Base-by-base conservation (phyloP, 2,888 invertebrate genomes). In the Ophraella communa region DNA sequence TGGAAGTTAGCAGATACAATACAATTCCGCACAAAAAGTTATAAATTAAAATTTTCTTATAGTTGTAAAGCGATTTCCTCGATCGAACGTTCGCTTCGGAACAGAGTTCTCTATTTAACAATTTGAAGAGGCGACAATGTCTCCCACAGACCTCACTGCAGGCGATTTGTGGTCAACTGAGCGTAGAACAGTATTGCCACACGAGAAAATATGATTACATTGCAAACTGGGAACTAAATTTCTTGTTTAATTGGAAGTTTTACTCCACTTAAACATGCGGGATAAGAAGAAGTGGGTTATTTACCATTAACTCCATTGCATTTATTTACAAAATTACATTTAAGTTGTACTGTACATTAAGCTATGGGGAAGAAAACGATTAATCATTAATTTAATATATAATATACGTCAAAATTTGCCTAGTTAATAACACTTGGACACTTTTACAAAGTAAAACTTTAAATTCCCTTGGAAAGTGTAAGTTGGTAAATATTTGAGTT, bases 101-200 rank as follows among this genome's bases (percentile, higher is more conserved):
- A 53, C 60, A 11, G 42, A 52, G 44, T 59, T 59, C 60, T 53
- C 60, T 21, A 60, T 60, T 60, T 60, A 60, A 60, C 60, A 60
- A 60, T 60, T 60, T 42, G 56, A 54, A 54, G 60, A 33, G 58
- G 54, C 65, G 65, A 55, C 65, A 55, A 52, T 51, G 59, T 54
- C 62, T 60, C 52, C 52, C 60, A 24, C 60, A 60, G 60, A 60
- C 60, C 60, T 52, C 51, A 39, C 65, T 59, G 55, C 62, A 55
- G 59, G 62, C 62, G 59, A 66, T 66, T 55, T 65, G 65, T 55
- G 65, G 55, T 60, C 66, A 55, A 54, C 51, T 61, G 56, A 57
- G 61, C 58, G 59, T 55, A 59, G 60, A 60, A 53, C 60, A 44
- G 52, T 33, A 42, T 60, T 53, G 60, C 60, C 60, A 53, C 52